Base-by-base conservation (phyloP, 2,888 invertebrate species). In the Eupsilia transversa region DNA sequence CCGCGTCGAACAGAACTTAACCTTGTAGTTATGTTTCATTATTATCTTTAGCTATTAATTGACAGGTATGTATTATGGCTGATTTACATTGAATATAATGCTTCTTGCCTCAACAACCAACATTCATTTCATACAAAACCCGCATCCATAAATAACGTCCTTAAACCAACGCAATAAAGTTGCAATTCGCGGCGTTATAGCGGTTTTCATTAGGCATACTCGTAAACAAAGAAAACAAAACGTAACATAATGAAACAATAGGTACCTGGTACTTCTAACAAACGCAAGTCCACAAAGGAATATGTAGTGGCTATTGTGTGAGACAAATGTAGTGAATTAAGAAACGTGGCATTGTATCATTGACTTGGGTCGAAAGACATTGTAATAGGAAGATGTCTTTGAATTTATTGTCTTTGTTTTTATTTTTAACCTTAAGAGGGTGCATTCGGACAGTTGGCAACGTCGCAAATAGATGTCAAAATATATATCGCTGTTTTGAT, bases 181-280 rank as follows among this genome's bases (percentile, higher is more conserved):
- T 76, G 72, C 84, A 70, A 84, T 86, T 86, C 77, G 78, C 70
- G 74, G 80, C 14, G 5, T 27, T 84, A 61, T 82, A 83, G 84
- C 81, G 82, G 84, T 85, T 88, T 90, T 90, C 87, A 91, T 90
- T 90, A 90, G 85, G 75, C 76, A 76, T 81, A 79, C 83, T 83
- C 86, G 84, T 88, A 88, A 87, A 89, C 86, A 89, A 89, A 86
- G 88, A 88, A 89, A 46, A 73, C 73, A 56, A 61, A 79, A 79
- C 63, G 56, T 72, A 86, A 83, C 83, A 66, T 84, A 85, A 87
- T 87, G 79, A 78, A 87, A 89, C 88, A 88, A 85, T 86, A 81
- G 77, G 65, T 69, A 87, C 74, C 75, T 72, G 75, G 52, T 61
- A 78, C 74, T 79, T 73, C 68, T 79, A 79, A 79, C 78, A 69